A percentile compares a stretch with the other conserved stretches of the same genome.
Evolutionary conservation across 2,113 vertebrate species (phyloP).

Genomic region (Dinomys branickii): DNA sequence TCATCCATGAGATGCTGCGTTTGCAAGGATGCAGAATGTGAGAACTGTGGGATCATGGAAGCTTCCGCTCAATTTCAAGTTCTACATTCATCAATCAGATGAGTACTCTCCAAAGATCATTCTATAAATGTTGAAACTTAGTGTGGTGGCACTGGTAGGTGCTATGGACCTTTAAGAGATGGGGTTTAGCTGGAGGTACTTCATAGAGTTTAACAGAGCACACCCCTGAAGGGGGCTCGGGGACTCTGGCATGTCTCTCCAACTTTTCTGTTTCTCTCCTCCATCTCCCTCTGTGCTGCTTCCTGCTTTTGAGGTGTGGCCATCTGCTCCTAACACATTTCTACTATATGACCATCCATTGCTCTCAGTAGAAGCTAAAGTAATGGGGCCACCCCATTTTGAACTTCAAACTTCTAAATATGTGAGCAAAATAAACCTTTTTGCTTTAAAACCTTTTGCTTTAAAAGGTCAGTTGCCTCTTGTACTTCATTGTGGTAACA

Average conservation of each 20-base stretch:
- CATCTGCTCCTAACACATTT: neutral
- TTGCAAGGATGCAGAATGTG: neutral
- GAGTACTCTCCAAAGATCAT: neutral
- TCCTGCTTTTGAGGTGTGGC: neutral
- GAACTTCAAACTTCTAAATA: neutral
- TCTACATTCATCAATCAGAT: neutral
- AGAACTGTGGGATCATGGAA: neutral
- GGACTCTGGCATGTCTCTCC: neutral
- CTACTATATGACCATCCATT: neutral
- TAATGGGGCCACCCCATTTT: neutral
- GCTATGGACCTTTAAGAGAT: neutral
- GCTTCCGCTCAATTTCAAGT: neutral
- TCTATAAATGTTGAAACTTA: neutral
- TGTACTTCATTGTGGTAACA: neutral
- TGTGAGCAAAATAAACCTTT: neutral
- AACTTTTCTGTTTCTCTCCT: neutral
- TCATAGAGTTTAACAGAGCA: neutral
- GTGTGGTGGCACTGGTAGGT: neutral
- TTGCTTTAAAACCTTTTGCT: neutral
- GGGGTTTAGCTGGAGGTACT: neutral
- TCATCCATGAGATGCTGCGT: neutral
- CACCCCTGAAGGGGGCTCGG: neutral
- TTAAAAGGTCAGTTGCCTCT: neutral
- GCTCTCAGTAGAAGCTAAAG: neutral
- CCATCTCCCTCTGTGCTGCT: neutral